phyloP scores from a whole-genome alignment of 2,888 invertebrate genomes.

The Stictocephala bisonia region DNA sequence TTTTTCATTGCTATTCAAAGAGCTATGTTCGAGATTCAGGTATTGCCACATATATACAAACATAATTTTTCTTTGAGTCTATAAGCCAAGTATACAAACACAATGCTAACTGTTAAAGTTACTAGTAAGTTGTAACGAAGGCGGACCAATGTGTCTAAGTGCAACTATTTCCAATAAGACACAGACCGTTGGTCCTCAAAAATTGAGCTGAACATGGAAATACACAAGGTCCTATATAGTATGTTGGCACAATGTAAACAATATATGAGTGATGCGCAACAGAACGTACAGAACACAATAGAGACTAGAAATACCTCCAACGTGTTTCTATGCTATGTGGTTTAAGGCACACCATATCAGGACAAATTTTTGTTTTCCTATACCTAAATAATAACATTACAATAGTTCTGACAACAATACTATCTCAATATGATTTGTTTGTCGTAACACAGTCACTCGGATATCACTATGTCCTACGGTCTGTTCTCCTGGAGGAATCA shows the following conservation, averaged over 20 bases:
- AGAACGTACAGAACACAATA: no score
- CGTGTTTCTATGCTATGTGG: constrained; percentile 52
- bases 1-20: no score
- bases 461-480: no score
- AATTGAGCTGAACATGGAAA: constrained; percentile 37
- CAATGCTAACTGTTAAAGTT: no score
- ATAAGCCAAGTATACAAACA: no score
- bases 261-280: constrained; percentile 32
- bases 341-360: constrained; percentile 58
- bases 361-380: constrained; percentile 53
- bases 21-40: no score
- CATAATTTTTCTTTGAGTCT: no score
- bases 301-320: constrained; percentile 19
- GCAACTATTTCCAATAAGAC: constrained; percentile 43
- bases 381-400: constrained; percentile 41
- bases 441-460: constrained; percentile 16
- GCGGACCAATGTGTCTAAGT: constrained; percentile 26
- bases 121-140: no score
- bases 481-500: no score
- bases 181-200: constrained; percentile 48
- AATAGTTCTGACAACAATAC: constrained; percentile 35
- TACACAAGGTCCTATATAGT: constrained; percentile 19
- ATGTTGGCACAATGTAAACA: constrained; percentile 37
- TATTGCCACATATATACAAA: no score
- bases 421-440: constrained; percentile 38